Evolutionary conservation across 2,113 vertebrate genomes (phyloP).

Genomic region (Nymphicus hollandicus): DNA sequence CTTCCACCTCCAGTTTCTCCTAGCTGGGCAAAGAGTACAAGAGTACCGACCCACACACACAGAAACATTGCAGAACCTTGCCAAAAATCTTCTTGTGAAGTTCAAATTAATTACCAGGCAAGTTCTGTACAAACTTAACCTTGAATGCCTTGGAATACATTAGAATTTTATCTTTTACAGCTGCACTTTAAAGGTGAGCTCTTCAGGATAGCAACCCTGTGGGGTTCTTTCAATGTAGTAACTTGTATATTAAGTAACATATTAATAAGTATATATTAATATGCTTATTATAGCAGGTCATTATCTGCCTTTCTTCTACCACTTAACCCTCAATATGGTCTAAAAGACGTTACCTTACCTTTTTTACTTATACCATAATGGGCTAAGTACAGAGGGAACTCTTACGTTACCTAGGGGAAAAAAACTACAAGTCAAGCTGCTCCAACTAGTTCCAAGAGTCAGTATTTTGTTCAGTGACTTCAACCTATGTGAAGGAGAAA

Average conservation of each 20-base stretch:
- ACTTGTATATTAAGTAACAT: background rate
- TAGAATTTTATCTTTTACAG: conserved; percentile 7
- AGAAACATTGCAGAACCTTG: background rate
- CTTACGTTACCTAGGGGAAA: background rate
- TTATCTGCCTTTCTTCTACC: background rate
- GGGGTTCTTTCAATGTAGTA: background rate
- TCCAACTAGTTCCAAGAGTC: background rate
- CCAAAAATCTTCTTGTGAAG: background rate
- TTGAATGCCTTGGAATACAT: conserved; percentile 7
- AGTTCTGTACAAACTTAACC: conserved; percentile 15
- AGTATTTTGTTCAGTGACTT: background rate
- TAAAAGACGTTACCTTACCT: background rate
- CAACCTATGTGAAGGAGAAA: accelerated
- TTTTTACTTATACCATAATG: background rate
- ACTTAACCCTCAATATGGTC: background rate
- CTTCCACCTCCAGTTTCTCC: background rate
- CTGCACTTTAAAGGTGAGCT: background rate
- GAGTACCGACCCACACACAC: background rate
- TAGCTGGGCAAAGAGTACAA: background rate
- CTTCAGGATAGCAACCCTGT: background rate
- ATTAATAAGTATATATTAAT: background rate
- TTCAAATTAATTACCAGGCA: conserved; percentile 9
- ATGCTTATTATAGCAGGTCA: background rate
- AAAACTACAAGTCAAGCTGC: background rate
- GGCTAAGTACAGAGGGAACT: background rate